Evolutionary conservation across 2,113 vertebrate genomes (phyloP).

Genomic region (Poeciliopsis retropinna): DNA sequence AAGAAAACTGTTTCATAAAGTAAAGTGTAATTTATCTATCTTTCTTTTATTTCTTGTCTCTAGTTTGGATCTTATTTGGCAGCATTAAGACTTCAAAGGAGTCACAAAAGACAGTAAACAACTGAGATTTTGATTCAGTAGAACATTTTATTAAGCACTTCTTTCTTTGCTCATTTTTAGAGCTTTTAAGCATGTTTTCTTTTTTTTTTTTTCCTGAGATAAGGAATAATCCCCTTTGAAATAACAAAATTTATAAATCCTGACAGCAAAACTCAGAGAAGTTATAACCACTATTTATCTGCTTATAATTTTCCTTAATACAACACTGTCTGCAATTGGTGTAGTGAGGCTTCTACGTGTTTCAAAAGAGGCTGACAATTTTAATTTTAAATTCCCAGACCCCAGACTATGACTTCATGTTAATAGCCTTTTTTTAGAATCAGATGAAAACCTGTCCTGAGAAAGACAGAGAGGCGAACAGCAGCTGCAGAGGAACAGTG

Average conservation of each 20-base stretch:
- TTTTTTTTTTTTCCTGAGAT: slow-evolving; percentile 3
- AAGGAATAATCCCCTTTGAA: slow-evolving; percentile 28
- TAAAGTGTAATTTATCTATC: slow-evolving; percentile 8
- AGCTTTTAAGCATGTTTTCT: neutral
- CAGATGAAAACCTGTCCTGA: slow-evolving; percentile 52
- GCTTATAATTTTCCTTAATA: slow-evolving; percentile 52
- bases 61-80: slow-evolving; percentile 28
- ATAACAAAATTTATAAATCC: slow-evolving; percentile 51
- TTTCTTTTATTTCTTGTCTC: slow-evolving; percentile 20
- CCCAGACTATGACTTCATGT: slow-evolving; percentile 54
- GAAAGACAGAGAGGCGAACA: slow-evolving; percentile 35
- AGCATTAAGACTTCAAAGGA: slow-evolving; percentile 51
- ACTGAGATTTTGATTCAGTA: neutral
- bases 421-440: slow-evolving; percentile 5
- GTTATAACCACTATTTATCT: slow-evolving; percentile 50
- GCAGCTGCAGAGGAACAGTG: slow-evolving; percentile 27
- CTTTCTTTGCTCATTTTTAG: slow-evolving; percentile 1
- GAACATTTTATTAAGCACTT: slow-evolving; percentile 11
- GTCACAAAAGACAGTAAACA: slow-evolving; percentile 25
- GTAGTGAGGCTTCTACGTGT: slow-evolving; percentile 1
- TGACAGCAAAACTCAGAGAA: slow-evolving; percentile 45
- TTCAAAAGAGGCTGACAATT: slow-evolving; percentile 36
- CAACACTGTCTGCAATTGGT: slow-evolving; percentile 35
- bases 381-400: slow-evolving; percentile 41
- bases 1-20: slow-evolving; percentile 10